Conservation (phyloP, 2,113 vertebrate species). For the Centrocercus urophasianus region DNA sequence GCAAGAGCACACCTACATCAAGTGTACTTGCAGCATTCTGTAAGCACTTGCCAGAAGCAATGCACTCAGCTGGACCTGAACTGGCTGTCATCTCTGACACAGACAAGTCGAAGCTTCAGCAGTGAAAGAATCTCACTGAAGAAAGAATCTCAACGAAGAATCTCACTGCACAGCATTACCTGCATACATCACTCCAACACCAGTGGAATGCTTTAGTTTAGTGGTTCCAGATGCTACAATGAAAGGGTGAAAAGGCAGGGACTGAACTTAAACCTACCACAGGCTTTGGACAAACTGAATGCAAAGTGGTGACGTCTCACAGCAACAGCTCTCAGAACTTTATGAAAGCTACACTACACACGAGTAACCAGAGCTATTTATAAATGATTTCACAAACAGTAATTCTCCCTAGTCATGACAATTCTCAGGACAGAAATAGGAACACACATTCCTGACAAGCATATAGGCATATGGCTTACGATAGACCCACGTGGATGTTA, state of each 20-base stretch:
- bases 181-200: neutral
- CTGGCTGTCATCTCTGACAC: neutral
- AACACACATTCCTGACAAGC: neutral
- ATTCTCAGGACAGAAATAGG: neutral
- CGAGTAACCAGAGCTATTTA: neutral
- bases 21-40: neutral
- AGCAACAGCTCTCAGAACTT: neutral
- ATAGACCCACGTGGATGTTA: neutral
- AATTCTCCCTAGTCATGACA: neutral
- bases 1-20: neutral
- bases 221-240: neutral
- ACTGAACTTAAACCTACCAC: neutral
- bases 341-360: neutral
- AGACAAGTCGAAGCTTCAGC: too few species aligned
- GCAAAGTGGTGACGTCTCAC: neutral
- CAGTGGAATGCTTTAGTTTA: neutral
- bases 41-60: neutral
- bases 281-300: neutral
- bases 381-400: constrained; percentile 17
- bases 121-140: neutral
- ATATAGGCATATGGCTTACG: neutral
- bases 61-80: too few species aligned
- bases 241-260: neutral
- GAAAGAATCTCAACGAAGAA: too few species aligned
- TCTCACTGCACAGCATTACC: neutral